phyloP scores from a whole-genome alignment of 1,140 invertebrate species.

The Temnothorax nylanderi region DNA sequence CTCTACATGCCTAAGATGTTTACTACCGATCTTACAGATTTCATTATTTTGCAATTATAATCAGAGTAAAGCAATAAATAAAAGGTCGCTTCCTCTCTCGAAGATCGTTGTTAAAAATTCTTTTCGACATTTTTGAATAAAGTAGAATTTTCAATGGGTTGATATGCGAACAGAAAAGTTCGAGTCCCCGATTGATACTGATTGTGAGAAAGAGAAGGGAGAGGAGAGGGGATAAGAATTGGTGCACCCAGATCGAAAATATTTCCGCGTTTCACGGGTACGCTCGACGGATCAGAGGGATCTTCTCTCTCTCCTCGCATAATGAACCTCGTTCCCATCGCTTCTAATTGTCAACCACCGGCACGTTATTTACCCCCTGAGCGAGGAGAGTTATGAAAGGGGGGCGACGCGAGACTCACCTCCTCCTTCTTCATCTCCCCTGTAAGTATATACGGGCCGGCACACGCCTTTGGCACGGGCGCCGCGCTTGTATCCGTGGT shows the following conservation, averaged over 20 bases:
- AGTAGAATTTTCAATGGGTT: background rate
- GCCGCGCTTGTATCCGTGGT: constrained; percentile 81
- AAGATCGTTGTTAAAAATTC: background rate
- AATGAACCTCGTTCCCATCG: constrained; percentile 76
- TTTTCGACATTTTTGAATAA: background rate
- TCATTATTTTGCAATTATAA: background rate
- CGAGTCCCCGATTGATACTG: background rate
- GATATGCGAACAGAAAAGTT: background rate
- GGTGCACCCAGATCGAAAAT: constrained; percentile 26
- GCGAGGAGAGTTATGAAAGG: constrained; percentile 69
- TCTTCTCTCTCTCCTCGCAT: constrained; percentile 32
- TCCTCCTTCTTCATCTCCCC: background rate
- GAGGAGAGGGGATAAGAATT: background rate
- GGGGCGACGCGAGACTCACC: constrained; percentile 15
- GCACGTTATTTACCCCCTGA: constrained; percentile 73
- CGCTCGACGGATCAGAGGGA: constrained; percentile 33
- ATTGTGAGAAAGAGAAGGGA: background rate
- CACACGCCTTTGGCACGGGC: constrained; percentile 37
- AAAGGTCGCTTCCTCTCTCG: background rate
- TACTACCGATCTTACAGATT: background rate
- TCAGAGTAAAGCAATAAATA: background rate
- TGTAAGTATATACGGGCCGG: constrained; percentile 3
- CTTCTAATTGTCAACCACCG: constrained; percentile 71
- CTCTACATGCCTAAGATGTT: constrained; percentile 15
- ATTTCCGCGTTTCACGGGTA: constrained; percentile 38